A percentile compares a stretch with the other conserved stretches of the same genome.
Conservation (phyloP, 2,888 invertebrate genomes). For the Diarsia mendica region DNA sequence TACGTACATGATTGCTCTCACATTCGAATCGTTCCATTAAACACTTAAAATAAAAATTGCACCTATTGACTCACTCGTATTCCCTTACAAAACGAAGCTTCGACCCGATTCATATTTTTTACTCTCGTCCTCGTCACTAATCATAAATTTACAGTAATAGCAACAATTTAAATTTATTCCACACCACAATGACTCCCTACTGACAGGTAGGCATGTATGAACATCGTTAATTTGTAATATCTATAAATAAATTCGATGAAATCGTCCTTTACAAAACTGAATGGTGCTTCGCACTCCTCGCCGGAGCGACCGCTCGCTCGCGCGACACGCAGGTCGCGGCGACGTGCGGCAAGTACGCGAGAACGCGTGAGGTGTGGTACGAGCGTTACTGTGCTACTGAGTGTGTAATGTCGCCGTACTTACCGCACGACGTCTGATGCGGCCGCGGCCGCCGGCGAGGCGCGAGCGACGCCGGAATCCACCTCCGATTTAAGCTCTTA, state of each 20-base stretch:
- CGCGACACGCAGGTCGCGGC: constrained; percentile 61
- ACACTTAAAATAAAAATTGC: constrained; percentile 88
- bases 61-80: constrained; percentile 89
- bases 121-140: constrained; percentile 85
- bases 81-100: constrained; percentile 85
- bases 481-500: constrained; percentile 84
- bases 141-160: constrained; percentile 88
- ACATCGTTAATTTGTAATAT: constrained; percentile 88
- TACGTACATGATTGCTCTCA: constrained; percentile 66
- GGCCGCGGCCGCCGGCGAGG: constrained; percentile 71
- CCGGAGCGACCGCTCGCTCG: constrained; percentile 66
- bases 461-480: constrained; percentile 79
- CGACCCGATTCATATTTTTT: constrained; percentile 88
- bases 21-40: constrained; percentile 69
- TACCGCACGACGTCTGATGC: constrained; percentile 74
- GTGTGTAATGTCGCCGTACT: constrained; percentile 75
- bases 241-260: constrained; percentile 90
- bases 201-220: constrained; percentile 83
- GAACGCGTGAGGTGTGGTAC: constrained; percentile 44
- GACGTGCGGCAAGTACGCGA: constrained; percentile 53
- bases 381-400: constrained; percentile 62
- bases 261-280: constrained; percentile 86
- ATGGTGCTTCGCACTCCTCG: constrained; percentile 77
- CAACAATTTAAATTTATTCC: constrained; percentile 88
- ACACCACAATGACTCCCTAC: constrained; percentile 87